These are phyloP conservation scores for Carollia perspicillata DNA, from an alignment of 2,113 vertebrate species.

Conservation along the genomic window DNA sequence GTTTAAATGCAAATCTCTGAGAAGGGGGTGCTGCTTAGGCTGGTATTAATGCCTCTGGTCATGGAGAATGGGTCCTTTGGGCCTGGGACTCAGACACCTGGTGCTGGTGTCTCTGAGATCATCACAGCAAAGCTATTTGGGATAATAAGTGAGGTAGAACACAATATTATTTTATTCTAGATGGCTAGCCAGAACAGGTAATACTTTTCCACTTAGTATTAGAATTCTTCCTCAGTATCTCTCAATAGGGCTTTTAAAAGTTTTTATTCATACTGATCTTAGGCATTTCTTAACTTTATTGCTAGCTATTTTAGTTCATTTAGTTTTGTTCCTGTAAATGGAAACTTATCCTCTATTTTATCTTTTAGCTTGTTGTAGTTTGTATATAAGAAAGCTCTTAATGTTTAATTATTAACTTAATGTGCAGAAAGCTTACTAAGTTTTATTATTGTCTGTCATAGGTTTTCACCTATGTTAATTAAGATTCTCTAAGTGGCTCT, in stretches of 20 bases:
- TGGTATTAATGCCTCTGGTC: not conserved
- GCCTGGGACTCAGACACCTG: not conserved
- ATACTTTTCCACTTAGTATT: not conserved
- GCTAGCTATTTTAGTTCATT: not conserved
- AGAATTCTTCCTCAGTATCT: not conserved
- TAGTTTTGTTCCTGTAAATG: not conserved
- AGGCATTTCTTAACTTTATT: not conserved
- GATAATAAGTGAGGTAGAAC: not conserved
- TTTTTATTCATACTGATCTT: not conserved
- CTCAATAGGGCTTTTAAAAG: not conserved
- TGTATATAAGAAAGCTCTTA: not conserved
- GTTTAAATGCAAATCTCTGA: not conserved
- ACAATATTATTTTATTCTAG: not conserved
- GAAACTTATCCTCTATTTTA: not conserved
- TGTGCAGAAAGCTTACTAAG: not conserved
- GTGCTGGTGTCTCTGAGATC: not conserved
- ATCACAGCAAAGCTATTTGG: not conserved
- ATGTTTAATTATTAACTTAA: slow-evolving; percentile 4
- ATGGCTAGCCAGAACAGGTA: not conserved
- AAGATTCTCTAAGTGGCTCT: not conserved
- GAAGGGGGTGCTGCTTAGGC: not conserved
- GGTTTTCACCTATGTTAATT: not conserved
- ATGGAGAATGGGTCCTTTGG: not conserved
- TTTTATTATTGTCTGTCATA: not conserved
- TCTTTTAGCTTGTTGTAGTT: not conserved